Percentiles rank a stretch among this genome's conserved stretches.
phyloP scores from a whole-genome alignment of 2,888 invertebrate species.

The Lomographa bimaculata region DNA sequence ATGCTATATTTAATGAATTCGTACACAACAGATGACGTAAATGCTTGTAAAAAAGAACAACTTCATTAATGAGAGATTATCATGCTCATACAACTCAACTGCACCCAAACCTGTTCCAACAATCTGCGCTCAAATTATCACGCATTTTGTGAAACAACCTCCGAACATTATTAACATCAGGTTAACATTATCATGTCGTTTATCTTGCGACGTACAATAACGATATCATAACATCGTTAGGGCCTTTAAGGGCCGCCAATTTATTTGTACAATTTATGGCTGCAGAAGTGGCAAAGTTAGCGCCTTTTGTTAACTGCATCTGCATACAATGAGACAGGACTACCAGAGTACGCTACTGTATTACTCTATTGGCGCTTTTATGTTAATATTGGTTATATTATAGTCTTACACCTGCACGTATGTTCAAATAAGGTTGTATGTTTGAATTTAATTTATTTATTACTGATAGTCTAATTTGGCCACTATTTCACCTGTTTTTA shows the following conservation, averaged over 20 bases:
- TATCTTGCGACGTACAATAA: conserved; percentile 51
- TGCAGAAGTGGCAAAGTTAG: conserved; percentile 21
- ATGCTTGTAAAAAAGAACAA: no score
- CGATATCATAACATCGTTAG: conserved; percentile 65
- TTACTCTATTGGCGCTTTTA: conserved; percentile 43
- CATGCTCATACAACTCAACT: no score
- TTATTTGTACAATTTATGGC: conserved; percentile 57
- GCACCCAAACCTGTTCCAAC: no score
- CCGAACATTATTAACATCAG: conserved; percentile 15
- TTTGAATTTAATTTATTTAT: not conserved
- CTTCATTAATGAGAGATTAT: no score
- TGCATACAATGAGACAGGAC: conserved; percentile 68
- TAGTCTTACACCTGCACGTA: conserved; percentile 33
- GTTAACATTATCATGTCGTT: conserved; percentile 36
- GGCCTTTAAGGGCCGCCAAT: conserved; percentile 41
- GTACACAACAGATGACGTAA: no score
- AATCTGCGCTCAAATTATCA: conserved; percentile 26
- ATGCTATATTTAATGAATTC: no score
- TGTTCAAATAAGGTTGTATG: conserved; percentile 24
- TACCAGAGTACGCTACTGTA: conserved; percentile 29
- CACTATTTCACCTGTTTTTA: no score
- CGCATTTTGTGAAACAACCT: conserved; percentile 29
- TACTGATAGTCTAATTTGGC: no score
- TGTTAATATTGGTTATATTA: conserved; percentile 41
- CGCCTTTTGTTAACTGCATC: conserved; percentile 41